A percentile compares a stretch with the other conserved stretches of the same genome.
phyloP scores from a whole-genome alignment of 1,140 invertebrate species.

The Ostrea denselamellosa region DNA sequence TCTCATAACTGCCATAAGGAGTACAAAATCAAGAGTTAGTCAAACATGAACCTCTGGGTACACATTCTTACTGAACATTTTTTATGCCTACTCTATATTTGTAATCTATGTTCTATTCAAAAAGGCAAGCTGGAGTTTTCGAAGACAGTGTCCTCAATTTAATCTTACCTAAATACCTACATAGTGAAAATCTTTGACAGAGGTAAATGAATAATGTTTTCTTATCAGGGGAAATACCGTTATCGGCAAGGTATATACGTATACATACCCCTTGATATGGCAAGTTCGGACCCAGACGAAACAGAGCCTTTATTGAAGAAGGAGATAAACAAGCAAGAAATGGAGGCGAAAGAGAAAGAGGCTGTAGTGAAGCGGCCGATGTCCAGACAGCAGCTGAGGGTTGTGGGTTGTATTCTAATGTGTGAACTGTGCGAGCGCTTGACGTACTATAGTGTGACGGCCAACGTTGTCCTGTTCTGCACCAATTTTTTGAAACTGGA shows the following conservation, averaged over 20 bases:
- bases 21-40: no score
- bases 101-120: no score
- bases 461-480: conserved; percentile 71
- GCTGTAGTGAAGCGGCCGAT: background rate
- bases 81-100: no score
- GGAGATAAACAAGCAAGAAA: background rate
- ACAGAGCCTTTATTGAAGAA: conserved; percentile 18
- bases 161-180: conserved; percentile 1
- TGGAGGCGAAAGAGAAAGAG: background rate
- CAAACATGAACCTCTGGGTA: no score
- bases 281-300: conserved; percentile 42
- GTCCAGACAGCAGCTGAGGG: conserved; percentile 12
- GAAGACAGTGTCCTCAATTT: background rate
- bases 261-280: conserved; percentile 41
- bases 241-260: background rate
- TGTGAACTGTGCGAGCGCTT: conserved; percentile 71
- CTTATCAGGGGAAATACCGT: conserved; percentile 45
- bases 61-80: no score
- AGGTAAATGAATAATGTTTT: conserved; percentile 37
- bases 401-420: conserved; percentile 65
- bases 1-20: no score
- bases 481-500: conserved; percentile 62
- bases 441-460: conserved; percentile 70
- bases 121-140: background rate
- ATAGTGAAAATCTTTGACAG: background rate